A percentile compares a stretch with the other conserved stretches of the same genome.
Evolutionary conservation across 2,113 vertebrate genomes (phyloP).

Genomic region (Pagrus major): DNA sequence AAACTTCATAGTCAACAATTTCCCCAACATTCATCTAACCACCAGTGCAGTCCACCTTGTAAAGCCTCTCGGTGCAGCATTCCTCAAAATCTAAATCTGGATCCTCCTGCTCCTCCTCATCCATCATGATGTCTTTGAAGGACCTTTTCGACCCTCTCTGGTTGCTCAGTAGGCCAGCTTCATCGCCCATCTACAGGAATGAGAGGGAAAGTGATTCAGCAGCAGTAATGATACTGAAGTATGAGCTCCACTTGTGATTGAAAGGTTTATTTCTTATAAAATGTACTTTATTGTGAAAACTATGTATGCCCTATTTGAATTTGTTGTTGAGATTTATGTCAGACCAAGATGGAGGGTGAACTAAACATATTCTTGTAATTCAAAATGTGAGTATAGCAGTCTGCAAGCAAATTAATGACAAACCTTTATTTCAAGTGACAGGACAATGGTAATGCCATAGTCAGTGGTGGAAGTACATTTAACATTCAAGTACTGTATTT

Average conservation of each 20-base stretch:
- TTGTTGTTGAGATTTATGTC: neutral
- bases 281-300: neutral
- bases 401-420: neutral
- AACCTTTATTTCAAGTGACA: neutral
- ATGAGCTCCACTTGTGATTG: neutral
- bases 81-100: conserved; percentile 84
- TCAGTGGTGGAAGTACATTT: no score
- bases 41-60: conserved; percentile 63
- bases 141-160: conserved; percentile 87
- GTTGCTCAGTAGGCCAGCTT: conserved; percentile 82
- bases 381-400: no score
- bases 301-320: neutral
- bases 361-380: neutral
- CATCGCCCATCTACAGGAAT: conserved; percentile 62
- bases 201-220: neutral
- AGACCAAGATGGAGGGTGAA: neutral
- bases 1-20: neutral
- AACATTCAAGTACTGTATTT: no score
- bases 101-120: conserved; percentile 85
- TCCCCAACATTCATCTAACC: neutral
- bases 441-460: no score
- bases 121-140: conserved; percentile 85
- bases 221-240: neutral
- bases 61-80: conserved; percentile 75
- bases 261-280: no score